Evolutionary conservation across 2,113 vertebrate species (phyloP).

Genomic region (Numida meleagris): DNA sequence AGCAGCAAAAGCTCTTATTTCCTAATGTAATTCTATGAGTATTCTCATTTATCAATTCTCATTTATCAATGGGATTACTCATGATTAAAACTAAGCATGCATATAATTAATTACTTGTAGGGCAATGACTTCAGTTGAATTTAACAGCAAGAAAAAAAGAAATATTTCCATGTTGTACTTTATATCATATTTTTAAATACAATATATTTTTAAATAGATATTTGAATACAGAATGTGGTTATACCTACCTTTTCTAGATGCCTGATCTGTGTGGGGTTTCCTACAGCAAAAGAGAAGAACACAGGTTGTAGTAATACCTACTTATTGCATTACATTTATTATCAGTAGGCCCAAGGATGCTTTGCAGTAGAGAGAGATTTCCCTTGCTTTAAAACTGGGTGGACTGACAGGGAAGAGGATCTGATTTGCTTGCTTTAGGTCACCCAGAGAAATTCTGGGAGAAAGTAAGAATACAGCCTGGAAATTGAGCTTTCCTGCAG

Average conservation of each 20-base stretch:
- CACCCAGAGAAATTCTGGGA: neutral
- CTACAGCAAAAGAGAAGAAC: neutral
- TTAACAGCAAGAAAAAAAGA: neutral
- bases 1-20: slow-evolving; percentile 6
- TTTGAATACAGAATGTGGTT: neutral
- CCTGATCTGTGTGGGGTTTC: neutral
- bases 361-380: neutral
- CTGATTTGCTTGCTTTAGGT: neutral
- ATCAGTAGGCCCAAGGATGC: neutral
- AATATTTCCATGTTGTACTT: neutral
- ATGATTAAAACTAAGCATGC: neutral
- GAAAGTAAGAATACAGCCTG: neutral
- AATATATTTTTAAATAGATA: neutral
- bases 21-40: neutral
- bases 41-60: neutral
- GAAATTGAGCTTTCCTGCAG: neutral
- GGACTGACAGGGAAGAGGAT: neutral
- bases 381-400: neutral
- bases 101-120: neutral
- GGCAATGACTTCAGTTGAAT: neutral
- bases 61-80: neutral
- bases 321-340: neutral
- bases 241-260: neutral
- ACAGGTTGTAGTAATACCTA: neutral
- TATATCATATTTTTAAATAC: neutral